Percentiles rank a stretch among this genome's conserved stretches.
Evolutionary conservation across 1,140 invertebrate species (phyloP).

Genomic region (Phocides pigmalion): DNA sequence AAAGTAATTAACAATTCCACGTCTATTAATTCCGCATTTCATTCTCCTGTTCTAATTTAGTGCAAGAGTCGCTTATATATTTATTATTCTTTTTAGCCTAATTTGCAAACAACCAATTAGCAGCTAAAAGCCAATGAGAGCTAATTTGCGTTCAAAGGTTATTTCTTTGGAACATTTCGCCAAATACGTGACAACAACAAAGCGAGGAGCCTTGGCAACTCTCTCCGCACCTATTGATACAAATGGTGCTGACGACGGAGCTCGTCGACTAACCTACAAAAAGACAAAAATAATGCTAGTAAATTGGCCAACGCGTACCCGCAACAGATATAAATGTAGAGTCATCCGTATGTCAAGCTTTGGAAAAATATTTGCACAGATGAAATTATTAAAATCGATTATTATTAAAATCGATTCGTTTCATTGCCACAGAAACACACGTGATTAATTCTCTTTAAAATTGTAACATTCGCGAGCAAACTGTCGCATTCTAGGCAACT

Average conservation of each 20-base stretch:
- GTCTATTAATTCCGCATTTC: no score
- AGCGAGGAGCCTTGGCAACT: slow-evolving; percentile 14
- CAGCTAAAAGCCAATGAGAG: background rate
- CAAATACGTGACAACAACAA: slow-evolving; percentile 6
- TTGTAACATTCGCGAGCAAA: no score
- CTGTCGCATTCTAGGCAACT: no score
- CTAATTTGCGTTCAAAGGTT: background rate
- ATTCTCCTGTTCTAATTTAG: background rate
- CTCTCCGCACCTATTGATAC: slow-evolving; percentile 24
- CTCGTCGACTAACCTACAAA: slow-evolving; percentile 31
- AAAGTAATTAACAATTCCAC: no score
- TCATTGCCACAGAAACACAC: no score
- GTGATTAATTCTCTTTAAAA: no score
- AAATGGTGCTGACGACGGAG: slow-evolving; percentile 22
- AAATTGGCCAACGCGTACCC: slow-evolving; percentile 8
- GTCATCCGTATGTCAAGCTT: background rate
- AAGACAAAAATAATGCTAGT: slow-evolving; percentile 20
- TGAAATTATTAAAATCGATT: no score
- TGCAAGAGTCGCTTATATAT: background rate
- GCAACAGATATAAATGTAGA: slow-evolving; percentile 1
- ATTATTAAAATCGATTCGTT: no score
- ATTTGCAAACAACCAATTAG: background rate
- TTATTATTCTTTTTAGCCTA: background rate
- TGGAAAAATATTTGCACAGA: background rate
- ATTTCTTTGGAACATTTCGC: background rate